Conservation (phyloP, 2,113 vertebrate genomes). For the Chaenogobius annularis region DNA sequence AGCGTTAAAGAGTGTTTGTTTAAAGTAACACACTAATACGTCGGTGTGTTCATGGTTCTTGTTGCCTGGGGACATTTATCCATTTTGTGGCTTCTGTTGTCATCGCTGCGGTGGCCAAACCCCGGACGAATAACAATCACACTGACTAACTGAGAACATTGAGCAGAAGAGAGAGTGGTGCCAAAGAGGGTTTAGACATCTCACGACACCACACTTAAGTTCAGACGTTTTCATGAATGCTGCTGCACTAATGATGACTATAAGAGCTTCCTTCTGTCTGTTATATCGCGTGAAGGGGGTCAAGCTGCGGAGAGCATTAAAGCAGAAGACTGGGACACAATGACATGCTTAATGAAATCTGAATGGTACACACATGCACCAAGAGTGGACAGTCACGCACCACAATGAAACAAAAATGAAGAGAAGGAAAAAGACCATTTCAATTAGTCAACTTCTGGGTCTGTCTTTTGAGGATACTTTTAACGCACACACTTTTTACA, state of each 20-base stretch:
- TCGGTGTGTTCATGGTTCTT: slow-evolving; percentile 11
- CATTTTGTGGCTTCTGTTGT: slow-evolving; percentile 46
- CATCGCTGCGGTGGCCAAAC: slow-evolving; percentile 47
- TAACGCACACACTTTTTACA: background rate
- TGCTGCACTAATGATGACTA: slow-evolving; percentile 46
- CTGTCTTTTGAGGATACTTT: background rate
- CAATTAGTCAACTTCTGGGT: background rate
- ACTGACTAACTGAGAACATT: slow-evolving; percentile 37
- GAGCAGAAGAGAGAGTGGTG: slow-evolving; percentile 19
- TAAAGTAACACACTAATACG: background rate
- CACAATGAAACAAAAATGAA: background rate
- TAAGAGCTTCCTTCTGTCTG: slow-evolving; percentile 36
- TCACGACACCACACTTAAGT: slow-evolving; percentile 34
- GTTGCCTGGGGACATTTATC: slow-evolving; percentile 22
- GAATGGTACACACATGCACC: slow-evolving; percentile 28
- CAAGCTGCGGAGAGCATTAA: slow-evolving; percentile 16
- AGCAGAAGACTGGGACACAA: slow-evolving; percentile 26
- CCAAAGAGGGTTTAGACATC: slow-evolving; percentile 41
- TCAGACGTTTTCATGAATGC: slow-evolving; percentile 34
- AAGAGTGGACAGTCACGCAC: background rate
- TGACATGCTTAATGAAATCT: slow-evolving; percentile 49
- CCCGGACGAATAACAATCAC: slow-evolving; percentile 40
- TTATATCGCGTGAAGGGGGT: slow-evolving; percentile 39
- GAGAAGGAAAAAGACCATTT: background rate
- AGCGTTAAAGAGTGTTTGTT: background rate